These are phyloP conservation scores for Gasteruption jaculator DNA, from an alignment of 2,888 invertebrate genomes.

Conservation along the genomic window DNA sequence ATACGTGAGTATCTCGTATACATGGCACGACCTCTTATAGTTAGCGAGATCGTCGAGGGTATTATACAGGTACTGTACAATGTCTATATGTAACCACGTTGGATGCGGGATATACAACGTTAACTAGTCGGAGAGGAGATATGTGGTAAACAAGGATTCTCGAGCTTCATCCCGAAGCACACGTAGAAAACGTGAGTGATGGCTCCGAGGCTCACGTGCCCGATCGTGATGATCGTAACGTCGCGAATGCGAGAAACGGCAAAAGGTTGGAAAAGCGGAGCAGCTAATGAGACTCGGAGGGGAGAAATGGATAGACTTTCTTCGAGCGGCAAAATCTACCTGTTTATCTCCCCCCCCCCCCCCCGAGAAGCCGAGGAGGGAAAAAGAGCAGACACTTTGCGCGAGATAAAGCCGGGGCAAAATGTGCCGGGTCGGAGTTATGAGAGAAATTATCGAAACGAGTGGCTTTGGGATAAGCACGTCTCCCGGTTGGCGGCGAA, in stretches of 20 bases:
- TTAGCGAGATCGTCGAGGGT: no score
- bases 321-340: no score
- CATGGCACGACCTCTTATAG: conserved; percentile 24
- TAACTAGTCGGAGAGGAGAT: conserved; percentile 27
- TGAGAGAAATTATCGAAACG: no score
- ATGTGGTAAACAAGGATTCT: conserved; percentile 32
- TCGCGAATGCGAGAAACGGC: conserved; percentile 21
- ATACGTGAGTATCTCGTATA: conserved; percentile 24
- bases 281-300: no score
- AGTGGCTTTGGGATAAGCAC: no score
- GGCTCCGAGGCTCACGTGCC: conserved; percentile 30
- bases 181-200: conserved; percentile 41
- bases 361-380: no score
- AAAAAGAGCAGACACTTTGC: no score
- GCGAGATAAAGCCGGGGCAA: no score
- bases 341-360: no score
- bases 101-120: conserved; percentile 27
- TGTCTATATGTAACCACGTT: conserved; percentile 25
- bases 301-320: no score
- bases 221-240: conserved; percentile 26
- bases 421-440: no score
- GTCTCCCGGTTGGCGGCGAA: no score
- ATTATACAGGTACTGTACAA: conserved; percentile 21
- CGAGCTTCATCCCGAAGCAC: conserved; percentile 30
- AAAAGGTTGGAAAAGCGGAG: conserved; percentile 1